phyloP scores from a whole-genome alignment of 2,888 invertebrate species.

The Meta bourneti region DNA sequence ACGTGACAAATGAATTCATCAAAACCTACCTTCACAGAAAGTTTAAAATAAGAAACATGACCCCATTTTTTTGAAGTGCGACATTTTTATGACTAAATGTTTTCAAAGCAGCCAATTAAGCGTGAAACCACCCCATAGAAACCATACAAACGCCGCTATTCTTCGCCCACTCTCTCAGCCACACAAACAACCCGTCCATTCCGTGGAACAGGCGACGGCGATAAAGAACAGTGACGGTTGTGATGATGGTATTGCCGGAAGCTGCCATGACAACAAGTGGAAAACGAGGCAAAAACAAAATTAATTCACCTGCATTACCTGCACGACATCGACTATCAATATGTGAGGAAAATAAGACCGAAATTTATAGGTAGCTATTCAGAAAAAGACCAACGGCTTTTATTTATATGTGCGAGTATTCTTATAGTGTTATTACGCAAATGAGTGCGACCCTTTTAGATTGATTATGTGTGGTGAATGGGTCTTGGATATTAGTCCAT shows the following conservation, averaged over 20 bases:
- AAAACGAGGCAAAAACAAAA: slow-evolving; percentile 33
- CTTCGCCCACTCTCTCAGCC: too few relatives aligned
- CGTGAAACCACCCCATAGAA: too few relatives aligned
- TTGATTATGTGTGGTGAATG: not conserved
- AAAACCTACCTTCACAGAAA: too few relatives aligned
- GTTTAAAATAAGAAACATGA: too few relatives aligned
- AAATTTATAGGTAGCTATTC: not conserved
- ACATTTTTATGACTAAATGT: too few relatives aligned
- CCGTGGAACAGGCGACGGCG: not conserved
- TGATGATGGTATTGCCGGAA: slow-evolving; percentile 27
- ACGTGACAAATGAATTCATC: too few relatives aligned
- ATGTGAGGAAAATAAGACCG: not conserved
- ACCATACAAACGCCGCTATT: too few relatives aligned
- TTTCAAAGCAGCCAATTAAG: too few relatives aligned
- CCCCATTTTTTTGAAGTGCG: too few relatives aligned
- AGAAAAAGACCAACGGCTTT: not conserved
- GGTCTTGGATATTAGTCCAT: not conserved
- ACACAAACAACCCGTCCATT: slow-evolving; percentile 11
- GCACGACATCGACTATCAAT: slow-evolving; percentile 51
- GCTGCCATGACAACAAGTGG: slow-evolving; percentile 64
- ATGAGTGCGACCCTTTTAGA: not conserved
- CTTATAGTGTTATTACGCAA: not conserved
- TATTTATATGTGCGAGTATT: not conserved
- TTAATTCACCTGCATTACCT: not conserved
- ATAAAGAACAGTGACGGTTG: slow-evolving; percentile 11